A percentile compares a stretch with the other conserved stretches of the same genome.
Evolutionary conservation across 2,888 invertebrate genomes (phyloP).

Genomic region (Sipunculus nudus): DNA sequence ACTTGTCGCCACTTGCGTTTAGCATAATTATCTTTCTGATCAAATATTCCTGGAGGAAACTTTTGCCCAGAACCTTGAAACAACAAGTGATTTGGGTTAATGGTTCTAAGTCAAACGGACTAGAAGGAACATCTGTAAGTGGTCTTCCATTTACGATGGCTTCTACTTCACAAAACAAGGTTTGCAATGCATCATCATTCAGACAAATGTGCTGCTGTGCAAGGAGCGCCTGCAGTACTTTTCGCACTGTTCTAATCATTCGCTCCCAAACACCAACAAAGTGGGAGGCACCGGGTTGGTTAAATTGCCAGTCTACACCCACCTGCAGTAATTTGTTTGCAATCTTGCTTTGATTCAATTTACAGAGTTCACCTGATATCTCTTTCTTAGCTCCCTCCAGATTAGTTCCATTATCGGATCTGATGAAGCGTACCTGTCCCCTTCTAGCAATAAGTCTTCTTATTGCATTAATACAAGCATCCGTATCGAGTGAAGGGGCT

Average conservation of each 20-base stretch:
- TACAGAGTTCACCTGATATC: neutral
- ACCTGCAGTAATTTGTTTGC: neutral
- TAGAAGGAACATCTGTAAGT: neutral
- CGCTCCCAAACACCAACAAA: conserved; percentile 1
- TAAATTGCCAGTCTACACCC: conserved; percentile 1
- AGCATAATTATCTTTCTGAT: conserved; percentile 18
- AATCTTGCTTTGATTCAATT: conserved; percentile 1
- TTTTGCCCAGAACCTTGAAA: neutral
- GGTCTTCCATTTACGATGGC: neutral
- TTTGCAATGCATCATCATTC: neutral
- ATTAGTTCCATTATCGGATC: conserved; percentile 8
- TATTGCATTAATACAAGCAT: conserved; percentile 5
- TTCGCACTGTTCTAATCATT: conserved; percentile 1
- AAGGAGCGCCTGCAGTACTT: neutral
- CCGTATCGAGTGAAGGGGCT: neutral
- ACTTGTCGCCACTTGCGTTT: conserved; percentile 28
- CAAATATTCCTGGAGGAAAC: conserved; percentile 23
- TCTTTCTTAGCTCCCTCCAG: neutral
- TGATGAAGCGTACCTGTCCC: neutral
- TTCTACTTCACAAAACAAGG: conserved; percentile 5
- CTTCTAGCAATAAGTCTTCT: conserved; percentile 6
- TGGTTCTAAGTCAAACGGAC: neutral
- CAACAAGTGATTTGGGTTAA: neutral
- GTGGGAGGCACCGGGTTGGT: conserved; percentile 6
- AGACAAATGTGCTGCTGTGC: neutral